Evolutionary conservation across 2,113 vertebrate genomes (phyloP).

Genomic region (Otocyon megalotis): DNA sequence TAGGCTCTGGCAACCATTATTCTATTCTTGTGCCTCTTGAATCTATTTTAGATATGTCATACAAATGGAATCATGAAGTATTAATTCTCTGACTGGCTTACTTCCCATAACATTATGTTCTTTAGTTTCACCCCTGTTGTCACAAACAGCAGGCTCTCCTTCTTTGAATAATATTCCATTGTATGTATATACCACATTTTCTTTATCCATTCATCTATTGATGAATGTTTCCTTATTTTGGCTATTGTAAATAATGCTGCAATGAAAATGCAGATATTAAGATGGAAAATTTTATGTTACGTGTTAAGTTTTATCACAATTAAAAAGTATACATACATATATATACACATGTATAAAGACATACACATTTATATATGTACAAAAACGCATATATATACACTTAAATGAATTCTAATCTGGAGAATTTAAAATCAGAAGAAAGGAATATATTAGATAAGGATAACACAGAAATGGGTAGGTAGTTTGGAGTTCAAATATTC

Average conservation of each 20-base stretch:
- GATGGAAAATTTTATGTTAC: not conserved
- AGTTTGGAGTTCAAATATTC: not conserved
- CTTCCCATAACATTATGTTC: not conserved
- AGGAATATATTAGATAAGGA: not conserved
- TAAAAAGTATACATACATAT: not conserved
- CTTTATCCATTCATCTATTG: not conserved
- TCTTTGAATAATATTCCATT: not conserved
- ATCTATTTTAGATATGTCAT: not conserved
- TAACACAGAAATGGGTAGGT: not conserved
- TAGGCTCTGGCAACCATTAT: not conserved
- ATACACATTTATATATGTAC: not conserved
- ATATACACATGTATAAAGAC: not conserved
- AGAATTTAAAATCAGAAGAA: conserved; percentile 30
- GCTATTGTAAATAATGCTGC: not conserved
- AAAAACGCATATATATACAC: not conserved
- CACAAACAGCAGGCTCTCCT: not conserved
- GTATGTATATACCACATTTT: not conserved
- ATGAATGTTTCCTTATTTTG: not conserved
- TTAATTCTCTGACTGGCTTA: not conserved
- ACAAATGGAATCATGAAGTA: not conserved
- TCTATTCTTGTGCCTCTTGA: not conserved
- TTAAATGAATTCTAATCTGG: not conserved
- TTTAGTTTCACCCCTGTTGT: not conserved
- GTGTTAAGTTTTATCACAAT: not conserved
- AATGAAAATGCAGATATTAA: not conserved